Evolutionary conservation across 2,888 invertebrate genomes (phyloP).

Genomic region (Argynnis bischoffii): DNA sequence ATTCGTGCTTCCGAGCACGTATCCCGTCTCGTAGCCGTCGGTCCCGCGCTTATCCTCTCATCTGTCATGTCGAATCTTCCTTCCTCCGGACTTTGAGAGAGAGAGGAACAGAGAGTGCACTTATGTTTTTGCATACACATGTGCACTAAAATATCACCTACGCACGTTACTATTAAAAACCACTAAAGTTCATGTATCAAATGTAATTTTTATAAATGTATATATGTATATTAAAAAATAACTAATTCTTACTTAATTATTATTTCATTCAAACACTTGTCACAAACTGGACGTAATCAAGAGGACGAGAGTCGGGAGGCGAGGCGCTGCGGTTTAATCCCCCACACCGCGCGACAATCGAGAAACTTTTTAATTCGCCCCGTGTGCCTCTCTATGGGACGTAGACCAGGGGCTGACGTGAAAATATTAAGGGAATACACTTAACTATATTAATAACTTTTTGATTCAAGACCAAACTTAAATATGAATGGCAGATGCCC

Average conservation of each 20-base stretch:
- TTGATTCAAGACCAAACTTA: too few species aligned
- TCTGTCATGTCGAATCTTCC: too few species aligned
- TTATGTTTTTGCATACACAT: too few species aligned
- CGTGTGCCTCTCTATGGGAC: conserved; percentile 36
- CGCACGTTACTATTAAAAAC: neutral
- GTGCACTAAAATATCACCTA: too few species aligned
- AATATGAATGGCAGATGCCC: too few species aligned
- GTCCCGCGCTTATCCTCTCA: too few species aligned
- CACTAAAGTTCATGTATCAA: too few species aligned
- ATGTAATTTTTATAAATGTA: neutral
- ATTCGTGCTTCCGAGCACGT: too few species aligned
- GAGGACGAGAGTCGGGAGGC: conserved; percentile 27
- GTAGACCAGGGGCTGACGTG: neutral
- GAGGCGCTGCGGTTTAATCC: conserved; percentile 21
- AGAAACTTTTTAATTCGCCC: conserved; percentile 57
- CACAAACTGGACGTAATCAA: conserved; percentile 18
- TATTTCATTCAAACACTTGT: neutral
- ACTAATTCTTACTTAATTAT: conserved; percentile 2
- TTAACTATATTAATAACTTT: too few species aligned
- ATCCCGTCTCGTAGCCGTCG: too few species aligned
- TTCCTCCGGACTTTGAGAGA: too few species aligned
- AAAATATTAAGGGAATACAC: neutral
- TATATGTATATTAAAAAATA: neutral
- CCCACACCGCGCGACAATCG: conserved; percentile 23
- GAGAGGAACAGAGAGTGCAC: too few species aligned